Conservation (phyloP, 2,888 invertebrate genomes). For the Encarsia formosa region DNA sequence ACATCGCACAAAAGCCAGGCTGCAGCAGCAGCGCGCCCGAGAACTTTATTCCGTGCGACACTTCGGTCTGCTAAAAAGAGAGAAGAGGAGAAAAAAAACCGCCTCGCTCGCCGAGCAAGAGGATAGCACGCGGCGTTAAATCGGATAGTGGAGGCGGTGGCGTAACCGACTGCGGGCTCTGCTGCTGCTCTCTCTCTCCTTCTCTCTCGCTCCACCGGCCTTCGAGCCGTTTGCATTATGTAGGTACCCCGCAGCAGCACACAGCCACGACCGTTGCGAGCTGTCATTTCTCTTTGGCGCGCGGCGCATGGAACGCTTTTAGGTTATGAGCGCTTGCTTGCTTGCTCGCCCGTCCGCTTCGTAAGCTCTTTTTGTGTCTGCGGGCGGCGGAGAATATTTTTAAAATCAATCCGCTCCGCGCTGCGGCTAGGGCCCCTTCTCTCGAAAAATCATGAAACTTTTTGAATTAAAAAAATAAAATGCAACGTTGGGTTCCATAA, state of each 20-base stretch:
- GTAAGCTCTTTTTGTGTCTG: background rate
- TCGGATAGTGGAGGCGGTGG: background rate
- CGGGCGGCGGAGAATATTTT: background rate
- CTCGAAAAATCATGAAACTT: too few species aligned
- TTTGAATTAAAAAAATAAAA: too few species aligned
- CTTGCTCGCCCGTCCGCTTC: background rate
- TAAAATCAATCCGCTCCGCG: too few species aligned
- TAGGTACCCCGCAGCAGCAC: slow-evolving; percentile 25
- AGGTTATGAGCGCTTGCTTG: slow-evolving; percentile 14
- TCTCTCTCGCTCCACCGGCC: background rate
- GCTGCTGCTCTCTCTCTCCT: background rate
- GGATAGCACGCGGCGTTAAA: background rate
- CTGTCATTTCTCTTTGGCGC: slow-evolving; percentile 18
- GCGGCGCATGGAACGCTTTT: slow-evolving; percentile 14
- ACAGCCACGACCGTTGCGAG: slow-evolving; percentile 39
- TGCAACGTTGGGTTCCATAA: too few species aligned
- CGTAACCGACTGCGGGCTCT: background rate
- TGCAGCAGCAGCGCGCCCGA: too few species aligned
- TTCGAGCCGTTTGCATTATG: slow-evolving; percentile 15
- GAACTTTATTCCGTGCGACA: too few species aligned
- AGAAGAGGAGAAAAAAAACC: too few species aligned
- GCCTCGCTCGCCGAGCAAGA: too few species aligned
- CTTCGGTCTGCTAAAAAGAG: too few species aligned
- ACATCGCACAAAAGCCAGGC: too few species aligned
- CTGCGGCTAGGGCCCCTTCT: too few species aligned